Base-by-base conservation (phyloP, 2,113 vertebrate species). In the Gallinago jamesoni region DNA sequence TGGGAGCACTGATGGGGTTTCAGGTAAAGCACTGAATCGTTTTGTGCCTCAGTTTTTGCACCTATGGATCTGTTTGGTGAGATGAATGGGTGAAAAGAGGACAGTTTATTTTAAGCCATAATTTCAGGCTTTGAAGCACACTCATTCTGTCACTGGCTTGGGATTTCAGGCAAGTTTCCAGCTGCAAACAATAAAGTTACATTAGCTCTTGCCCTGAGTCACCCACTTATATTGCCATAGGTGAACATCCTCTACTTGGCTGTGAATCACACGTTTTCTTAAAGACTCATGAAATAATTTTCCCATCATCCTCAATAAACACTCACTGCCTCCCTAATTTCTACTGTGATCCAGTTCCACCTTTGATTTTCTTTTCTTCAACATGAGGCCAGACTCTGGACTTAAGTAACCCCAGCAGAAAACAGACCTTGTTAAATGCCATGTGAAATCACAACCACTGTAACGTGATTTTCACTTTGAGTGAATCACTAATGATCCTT, bases 21-120 rank as follows among this genome's bases (percentile, higher is more conserved):
- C 70, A 80, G 24, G 56, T 64, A 81, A 64, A 77, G 39, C 39
- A 55, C 8, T 33, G 52, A 77, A 68, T 47, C 8, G 3, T 91
- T 95, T 63, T 43, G 78, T 52, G 24, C 47, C 50, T 78, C 55
- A 30, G 23, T 35, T 93, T 77, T 57, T 60, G 55, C 50, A 93
- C 64, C 31, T 79, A 41, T 39, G 52, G 53, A n/a, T 74, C 20
- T 80, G 41, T 82, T 84, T 37, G 4, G 4, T 15, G 48, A 81
- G 22, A 62, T 86, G 53, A 91, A 91, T 62, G 45, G 53, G 41
- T 87, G 66, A 56, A 72, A 92, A 82, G 45, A 76, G 12, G 21
- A 37, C 20, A 52, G 57, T 78, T 93, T 93, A 81, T 96, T 96
- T 92, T 68, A 93, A 91, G 66, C 39, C 25, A 35, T 33, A 57